phyloP scores from a whole-genome alignment of 2,113 vertebrate genomes.

The Phyllopteryx taeniolatus region DNA sequence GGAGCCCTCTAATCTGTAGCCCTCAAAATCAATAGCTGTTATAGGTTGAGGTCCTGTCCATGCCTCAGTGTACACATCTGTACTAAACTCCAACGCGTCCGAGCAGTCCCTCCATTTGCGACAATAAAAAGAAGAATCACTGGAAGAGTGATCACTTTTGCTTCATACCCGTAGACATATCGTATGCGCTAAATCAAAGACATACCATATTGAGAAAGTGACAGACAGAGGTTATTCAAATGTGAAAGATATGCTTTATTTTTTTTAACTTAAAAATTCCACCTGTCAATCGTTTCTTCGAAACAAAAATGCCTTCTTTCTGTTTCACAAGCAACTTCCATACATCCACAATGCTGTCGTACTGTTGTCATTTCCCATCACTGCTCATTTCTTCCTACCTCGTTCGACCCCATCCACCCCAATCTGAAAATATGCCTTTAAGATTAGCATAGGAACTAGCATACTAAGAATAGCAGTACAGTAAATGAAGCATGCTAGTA shows the following conservation, averaged over 20 bases:
- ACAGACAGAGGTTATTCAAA: not conserved
- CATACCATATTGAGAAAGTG: not conserved
- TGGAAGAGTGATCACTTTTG: conserved; percentile 18
- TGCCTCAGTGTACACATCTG: conserved; percentile 64
- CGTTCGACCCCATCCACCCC: not conserved
- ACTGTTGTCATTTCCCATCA: not conserved
- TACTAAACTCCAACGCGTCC: conserved; percentile 50
- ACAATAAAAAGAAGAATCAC: conserved; percentile 54
- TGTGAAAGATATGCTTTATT: not conserved
- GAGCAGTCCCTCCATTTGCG: conserved; percentile 52
- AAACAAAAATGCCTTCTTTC: not conserved
- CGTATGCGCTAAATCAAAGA: not conserved
- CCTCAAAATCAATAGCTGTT: conserved; percentile 68
- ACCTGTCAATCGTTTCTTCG: not conserved
- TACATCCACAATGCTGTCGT: not conserved
- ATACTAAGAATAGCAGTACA: too few relatives aligned
- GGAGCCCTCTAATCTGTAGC: conserved; percentile 67
- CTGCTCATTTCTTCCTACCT: not conserved
- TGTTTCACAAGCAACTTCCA: not conserved
- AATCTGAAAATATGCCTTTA: not conserved
- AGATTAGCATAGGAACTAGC: too few relatives aligned
- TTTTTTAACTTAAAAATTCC: not conserved
- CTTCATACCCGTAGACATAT: conserved; percentile 26
- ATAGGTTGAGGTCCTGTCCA: conserved; percentile 57
- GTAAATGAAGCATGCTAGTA: too few relatives aligned